A percentile compares a stretch with the other conserved stretches of the same genome.
Conservation (phyloP, 2,888 invertebrate genomes). For the Sinodicranocentrus sp. region DNA sequence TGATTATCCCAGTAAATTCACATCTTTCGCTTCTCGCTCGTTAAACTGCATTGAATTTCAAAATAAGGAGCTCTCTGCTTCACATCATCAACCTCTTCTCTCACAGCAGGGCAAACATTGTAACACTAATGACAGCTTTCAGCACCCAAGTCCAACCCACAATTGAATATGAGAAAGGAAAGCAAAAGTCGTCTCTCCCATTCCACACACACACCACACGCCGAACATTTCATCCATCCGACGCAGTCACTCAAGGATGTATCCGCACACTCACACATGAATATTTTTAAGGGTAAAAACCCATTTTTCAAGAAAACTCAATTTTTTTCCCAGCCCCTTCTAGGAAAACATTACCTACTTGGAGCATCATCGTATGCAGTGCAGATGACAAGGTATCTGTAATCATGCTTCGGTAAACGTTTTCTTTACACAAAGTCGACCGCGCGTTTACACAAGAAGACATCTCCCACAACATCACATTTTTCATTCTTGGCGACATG, state of each 20-base stretch:
- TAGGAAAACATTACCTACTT: too few relatives aligned
- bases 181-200: constrained; percentile 2
- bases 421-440: constrained; percentile 38
- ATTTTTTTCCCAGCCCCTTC: constrained; percentile 15
- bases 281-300: constrained; percentile 1
- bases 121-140: constrained; percentile 61
- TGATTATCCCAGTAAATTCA: constrained; percentile 8
- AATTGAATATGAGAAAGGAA: constrained; percentile 27
- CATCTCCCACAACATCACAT: constrained; percentile 25
- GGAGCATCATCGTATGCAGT: not conserved
- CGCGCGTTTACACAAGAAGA: constrained; percentile 30
- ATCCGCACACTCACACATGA: constrained; percentile 26
- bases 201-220: constrained; percentile 26
- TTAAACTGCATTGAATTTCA: constrained; percentile 41
- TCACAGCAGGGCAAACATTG: too few relatives aligned
- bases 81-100: constrained; percentile 16
- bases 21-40: constrained; percentile 2
- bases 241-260: constrained; percentile 49
- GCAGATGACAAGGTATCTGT: constrained; percentile 40
- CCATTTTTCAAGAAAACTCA: constrained; percentile 1
- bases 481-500: constrained; percentile 60
- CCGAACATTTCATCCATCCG: constrained; percentile 32
- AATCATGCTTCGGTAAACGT: constrained; percentile 46
- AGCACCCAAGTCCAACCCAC: constrained; percentile 49
- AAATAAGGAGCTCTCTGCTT: not conserved